phyloP scores from a whole-genome alignment of 2,113 vertebrate genomes.

The Osmerus eperlanus region DNA sequence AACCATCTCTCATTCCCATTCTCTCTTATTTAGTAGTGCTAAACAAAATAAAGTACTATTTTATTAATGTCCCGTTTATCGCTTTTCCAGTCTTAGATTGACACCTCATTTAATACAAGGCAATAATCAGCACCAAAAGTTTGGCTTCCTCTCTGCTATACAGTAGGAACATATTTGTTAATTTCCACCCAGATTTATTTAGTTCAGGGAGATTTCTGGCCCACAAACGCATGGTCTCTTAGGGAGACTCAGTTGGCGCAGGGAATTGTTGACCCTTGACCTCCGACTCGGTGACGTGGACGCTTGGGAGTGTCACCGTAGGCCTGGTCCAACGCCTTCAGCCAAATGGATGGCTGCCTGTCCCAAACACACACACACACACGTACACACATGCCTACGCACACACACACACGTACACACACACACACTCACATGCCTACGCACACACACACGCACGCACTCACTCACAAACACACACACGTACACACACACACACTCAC shows the following conservation, averaged over 20 bases:
- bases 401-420: slow-evolving; percentile 15
- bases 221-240: slow-evolving; percentile 33
- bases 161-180: slow-evolving; percentile 29
- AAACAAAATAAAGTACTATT: too few relatives aligned
- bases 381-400: slow-evolving; percentile 6
- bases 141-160: slow-evolving; percentile 31
- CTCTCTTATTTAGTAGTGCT: too few relatives aligned
- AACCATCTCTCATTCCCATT: too few relatives aligned
- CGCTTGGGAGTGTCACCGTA: slow-evolving; percentile 47
- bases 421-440: not conserved
- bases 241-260: slow-evolving; percentile 28
- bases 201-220: slow-evolving; percentile 20
- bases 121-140: slow-evolving; percentile 33
- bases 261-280: slow-evolving; percentile 51
- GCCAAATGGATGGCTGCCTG: slow-evolving; percentile 73
- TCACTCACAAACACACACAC: not conserved
- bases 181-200: slow-evolving; percentile 10
- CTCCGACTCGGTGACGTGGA: slow-evolving; percentile 31
- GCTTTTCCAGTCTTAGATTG: too few relatives aligned
- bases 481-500: too few relatives aligned
- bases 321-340: slow-evolving; percentile 64
- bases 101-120: not conserved
- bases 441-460: slow-evolving; percentile 10
- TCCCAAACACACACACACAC: slow-evolving; percentile 19
- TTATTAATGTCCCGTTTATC: too few relatives aligned